Evolutionary conservation across 2,113 vertebrate genomes (phyloP).

Genomic region (Artemisiospiza belli): DNA sequence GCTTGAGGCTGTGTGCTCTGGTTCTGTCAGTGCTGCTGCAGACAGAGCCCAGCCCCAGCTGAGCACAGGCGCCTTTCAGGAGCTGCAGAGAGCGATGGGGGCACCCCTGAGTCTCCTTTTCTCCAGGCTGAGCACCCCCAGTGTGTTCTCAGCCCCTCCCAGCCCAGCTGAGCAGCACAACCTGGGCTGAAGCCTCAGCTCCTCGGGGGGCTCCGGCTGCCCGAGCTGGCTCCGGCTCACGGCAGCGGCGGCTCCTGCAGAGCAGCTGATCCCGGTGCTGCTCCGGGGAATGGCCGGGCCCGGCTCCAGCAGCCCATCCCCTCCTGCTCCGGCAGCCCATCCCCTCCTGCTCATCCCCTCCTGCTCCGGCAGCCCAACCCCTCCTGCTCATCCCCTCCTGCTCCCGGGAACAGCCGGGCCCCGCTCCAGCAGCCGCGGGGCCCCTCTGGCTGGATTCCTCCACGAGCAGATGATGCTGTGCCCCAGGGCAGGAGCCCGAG

Average conservation of each 20-base stretch:
- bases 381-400: not conserved
- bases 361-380: not conserved
- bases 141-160: not conserved
- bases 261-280: not conserved
- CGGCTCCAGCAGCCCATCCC: not conserved
- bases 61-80: not conserved
- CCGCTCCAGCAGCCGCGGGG: not conserved
- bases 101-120: not conserved
- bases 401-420: not conserved
- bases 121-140: not conserved
- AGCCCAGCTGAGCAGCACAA: not conserved
- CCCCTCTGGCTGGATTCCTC: not conserved
- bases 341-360: not conserved
- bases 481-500: not conserved
- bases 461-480: not conserved
- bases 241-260: not conserved
- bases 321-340: not conserved
- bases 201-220: rapidly evolving
- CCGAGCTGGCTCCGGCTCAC: not conserved
- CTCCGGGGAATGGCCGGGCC: not conserved
- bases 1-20: not conserved
- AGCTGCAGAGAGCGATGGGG: not conserved
- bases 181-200: rapidly evolving
- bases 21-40: not conserved
- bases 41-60: not conserved